Base-by-base conservation (phyloP, 2,888 invertebrate genomes). In the Papilio gigon region DNA sequence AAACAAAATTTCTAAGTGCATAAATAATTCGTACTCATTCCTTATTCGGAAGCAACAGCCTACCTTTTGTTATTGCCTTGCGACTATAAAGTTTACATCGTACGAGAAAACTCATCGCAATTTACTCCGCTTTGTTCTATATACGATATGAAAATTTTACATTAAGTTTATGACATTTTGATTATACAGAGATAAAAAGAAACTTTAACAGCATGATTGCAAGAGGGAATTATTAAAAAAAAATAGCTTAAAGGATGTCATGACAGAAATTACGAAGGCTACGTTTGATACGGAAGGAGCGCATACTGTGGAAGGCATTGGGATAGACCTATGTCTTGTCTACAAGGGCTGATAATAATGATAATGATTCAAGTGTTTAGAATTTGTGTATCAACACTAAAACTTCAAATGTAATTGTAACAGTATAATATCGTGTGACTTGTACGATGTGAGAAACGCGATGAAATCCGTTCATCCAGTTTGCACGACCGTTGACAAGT, bases 51-150 rank as follows among this genome's bases (percentile, higher is more conserved):
- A 37, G 30, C 20, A 25, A 42, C 37, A 22, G 30, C 63, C 17
- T 42, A 30, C 44, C 33, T 65, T 33, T 22, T 42, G 20, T 44
- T 65, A 65, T 65, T 65, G 30, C 65, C 56, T 30, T 42, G 27
- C 42, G 65, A 37, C 44, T 59, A 59, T 65, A 65, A 58, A 65
- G 30, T 65, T 65, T 44, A 47, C 33, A 59, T 44, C 65, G 35
- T 42, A 58, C 25, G 64, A 65, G 53, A 40, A 22, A 14, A 56
- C 27, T 40, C 2, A 22, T 59, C 42, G 65, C 58, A 65, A 44
- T 59, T 59, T 65, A 17, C 22, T 59, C n/a, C 5, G 35, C 58
- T 22, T 65, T 42, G 58, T 44, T 40, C 40, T 11, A 30, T 14
- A 14, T 56, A 8, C 0, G 12, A 30, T 56, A 42, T 17, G 44